Percentiles rank a stretch among this genome's conserved stretches.
Conservation (phyloP, 2,888 invertebrate species). For the Orthosia gracilis region DNA sequence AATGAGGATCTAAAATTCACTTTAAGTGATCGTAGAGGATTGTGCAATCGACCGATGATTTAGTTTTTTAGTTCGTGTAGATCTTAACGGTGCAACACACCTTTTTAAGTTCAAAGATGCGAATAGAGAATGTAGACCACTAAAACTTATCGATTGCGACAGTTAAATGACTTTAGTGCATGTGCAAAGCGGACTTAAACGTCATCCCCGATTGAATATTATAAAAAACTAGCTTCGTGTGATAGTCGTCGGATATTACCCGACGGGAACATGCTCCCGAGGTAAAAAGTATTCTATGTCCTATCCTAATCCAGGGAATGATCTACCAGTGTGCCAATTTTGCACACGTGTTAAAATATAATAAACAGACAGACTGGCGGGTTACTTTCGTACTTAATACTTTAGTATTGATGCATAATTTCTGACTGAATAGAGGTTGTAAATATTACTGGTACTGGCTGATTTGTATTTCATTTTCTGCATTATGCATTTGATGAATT, state of each 20-base stretch:
- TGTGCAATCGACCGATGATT: conserved; percentile 33
- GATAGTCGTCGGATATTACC: too few species aligned
- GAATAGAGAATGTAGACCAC: conserved; percentile 38
- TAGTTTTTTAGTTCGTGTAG: conserved; percentile 34
- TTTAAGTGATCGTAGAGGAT: conserved; percentile 17
- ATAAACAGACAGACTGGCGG: too few species aligned
- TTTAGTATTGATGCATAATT: not conserved
- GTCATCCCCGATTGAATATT: not conserved
- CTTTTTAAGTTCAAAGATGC: conserved; percentile 38
- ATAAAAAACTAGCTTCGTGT: too few species aligned
- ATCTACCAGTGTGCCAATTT: too few species aligned
- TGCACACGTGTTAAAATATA: too few species aligned
- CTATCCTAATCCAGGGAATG: too few species aligned
- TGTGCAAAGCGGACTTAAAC: not conserved
- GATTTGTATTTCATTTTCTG: not conserved
- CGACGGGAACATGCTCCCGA: too few species aligned
- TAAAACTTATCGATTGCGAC: conserved; percentile 26
- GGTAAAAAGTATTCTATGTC: too few species aligned
- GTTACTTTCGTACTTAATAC: too few species aligned
- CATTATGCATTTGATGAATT: not conserved
- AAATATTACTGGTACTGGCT: not conserved
- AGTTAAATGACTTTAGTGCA: conserved; percentile 13
- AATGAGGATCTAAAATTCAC: conserved; percentile 15
- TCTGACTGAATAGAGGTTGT: not conserved
- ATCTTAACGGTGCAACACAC: conserved; percentile 27